Conservation (phyloP, 2,888 invertebrate species). For the Lypha dubia region DNA sequence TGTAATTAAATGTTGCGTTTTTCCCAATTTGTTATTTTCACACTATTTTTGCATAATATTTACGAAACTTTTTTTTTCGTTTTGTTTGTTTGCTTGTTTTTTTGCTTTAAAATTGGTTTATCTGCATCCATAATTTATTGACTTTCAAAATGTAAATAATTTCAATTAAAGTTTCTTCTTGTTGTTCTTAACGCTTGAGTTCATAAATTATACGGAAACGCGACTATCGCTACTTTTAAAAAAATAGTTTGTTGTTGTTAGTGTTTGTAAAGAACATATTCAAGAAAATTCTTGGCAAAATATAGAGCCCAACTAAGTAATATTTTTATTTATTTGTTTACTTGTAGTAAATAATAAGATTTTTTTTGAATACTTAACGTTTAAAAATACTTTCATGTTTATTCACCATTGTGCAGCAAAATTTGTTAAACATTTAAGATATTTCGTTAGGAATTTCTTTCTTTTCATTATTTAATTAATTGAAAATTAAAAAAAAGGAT, state of each 20-base stretch:
- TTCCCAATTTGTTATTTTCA: slow-evolving; percentile 10
- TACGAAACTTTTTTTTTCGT: neutral
- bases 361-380: neutral
- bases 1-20: slow-evolving; percentile 31
- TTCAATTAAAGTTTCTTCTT: slow-evolving; percentile 44
- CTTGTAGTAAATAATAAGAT: neutral
- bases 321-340: slow-evolving; percentile 28
- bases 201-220: slow-evolving; percentile 46
- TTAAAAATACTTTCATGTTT: neutral
- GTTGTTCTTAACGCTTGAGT: slow-evolving; percentile 43
- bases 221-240: slow-evolving; percentile 31
- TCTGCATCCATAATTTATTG: slow-evolving; percentile 48
- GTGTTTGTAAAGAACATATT: slow-evolving; percentile 36
- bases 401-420: neutral
- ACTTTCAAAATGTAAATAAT: slow-evolving; percentile 58
- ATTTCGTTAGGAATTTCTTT: neutral
- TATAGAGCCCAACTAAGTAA: slow-evolving; percentile 52
- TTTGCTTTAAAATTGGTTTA: slow-evolving; percentile 29
- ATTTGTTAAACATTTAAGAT: neutral
- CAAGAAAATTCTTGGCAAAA: slow-evolving; percentile 49
- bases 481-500: no score
- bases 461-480: neutral
- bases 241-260: slow-evolving; percentile 12
- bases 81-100: neutral
- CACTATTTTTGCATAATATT: slow-evolving; percentile 29